A percentile compares a stretch with the other conserved stretches of the same genome.
Conservation (phyloP, 1,140 invertebrate genomes). For the Neuroterus valhalla region DNA sequence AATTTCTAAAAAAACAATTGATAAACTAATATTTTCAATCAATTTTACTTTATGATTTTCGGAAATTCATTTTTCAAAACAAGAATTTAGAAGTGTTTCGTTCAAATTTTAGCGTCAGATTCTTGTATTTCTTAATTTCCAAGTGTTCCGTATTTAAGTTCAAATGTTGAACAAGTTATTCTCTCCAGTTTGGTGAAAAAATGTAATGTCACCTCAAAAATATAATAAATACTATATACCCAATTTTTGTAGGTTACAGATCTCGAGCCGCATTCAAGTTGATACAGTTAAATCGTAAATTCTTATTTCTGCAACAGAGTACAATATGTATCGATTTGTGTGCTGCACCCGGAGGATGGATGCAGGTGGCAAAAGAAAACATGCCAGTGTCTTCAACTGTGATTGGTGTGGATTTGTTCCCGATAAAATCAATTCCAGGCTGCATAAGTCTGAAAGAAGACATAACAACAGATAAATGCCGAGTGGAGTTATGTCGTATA, state of each 20-base stretch:
- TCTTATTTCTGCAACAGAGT: conserved; percentile 96
- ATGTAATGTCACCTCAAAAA: neutral
- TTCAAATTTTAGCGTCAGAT: no score
- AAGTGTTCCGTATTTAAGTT: no score
- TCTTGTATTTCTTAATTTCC: no score
- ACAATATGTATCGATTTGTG: conserved; percentile 98
- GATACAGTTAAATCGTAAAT: conserved; percentile 98
- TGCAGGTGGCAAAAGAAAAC: conserved; percentile 99
- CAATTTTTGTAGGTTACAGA: conserved; percentile 84
- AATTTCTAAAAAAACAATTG: no score
- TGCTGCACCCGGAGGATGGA: conserved; percentile 99
- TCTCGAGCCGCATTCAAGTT: conserved; percentile 99
- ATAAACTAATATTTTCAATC: no score
- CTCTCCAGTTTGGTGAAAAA: no score
- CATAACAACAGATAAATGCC: conserved; percentile 96
- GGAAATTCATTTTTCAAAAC: no score
- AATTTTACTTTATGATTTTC: no score
- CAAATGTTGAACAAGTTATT: no score
- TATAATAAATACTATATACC: neutral
- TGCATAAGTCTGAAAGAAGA: conserved; percentile 94
- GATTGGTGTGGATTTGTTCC: conserved; percentile 96
- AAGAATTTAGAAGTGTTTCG: no score
- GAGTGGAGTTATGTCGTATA: conserved; percentile 86
- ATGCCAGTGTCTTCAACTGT: conserved; percentile 98
- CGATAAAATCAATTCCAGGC: conserved; percentile 94